Percentiles rank a stretch among this genome's conserved stretches.
Conservation (phyloP, 2,113 vertebrate genomes). For the Apteryx mantelli region DNA sequence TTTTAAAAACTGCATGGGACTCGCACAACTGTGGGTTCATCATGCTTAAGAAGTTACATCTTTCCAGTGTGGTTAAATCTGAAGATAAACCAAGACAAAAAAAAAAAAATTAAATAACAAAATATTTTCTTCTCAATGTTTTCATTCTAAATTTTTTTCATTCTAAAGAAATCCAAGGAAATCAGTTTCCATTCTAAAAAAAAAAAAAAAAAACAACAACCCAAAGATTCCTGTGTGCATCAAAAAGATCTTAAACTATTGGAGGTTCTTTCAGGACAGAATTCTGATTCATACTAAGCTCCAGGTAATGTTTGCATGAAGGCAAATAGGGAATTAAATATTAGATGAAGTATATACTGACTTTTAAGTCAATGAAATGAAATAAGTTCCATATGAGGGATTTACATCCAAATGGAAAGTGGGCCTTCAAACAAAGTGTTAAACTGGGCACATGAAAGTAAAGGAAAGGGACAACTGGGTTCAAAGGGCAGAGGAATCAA, state of each 20-base stretch:
- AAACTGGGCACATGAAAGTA: background rate
- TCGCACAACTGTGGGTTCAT: background rate
- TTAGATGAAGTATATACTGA: background rate
- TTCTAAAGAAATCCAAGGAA: no score
- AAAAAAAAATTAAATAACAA: background rate
- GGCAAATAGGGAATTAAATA: background rate
- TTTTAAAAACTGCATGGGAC: background rate
- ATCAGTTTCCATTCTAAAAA: no score
- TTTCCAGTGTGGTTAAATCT: background rate
- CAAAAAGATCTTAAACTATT: rapidly evolving
- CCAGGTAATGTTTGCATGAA: background rate
- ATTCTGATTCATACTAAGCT: background rate
- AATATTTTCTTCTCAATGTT: background rate
- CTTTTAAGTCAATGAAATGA: no score
- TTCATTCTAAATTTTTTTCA: no score
- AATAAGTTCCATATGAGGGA: background rate
- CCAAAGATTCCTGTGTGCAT: background rate
- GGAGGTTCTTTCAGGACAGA: background rate
- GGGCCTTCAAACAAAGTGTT: background rate
- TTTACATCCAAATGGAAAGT: background rate
- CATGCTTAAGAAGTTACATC: background rate
- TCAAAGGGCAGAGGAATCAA: background rate
- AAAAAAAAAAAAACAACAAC: background rate
- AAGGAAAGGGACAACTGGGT: background rate
- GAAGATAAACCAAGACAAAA: background rate